Evolutionary conservation across 2,888 invertebrate genomes (phyloP), one percentile per base, ranked within the genome.

Genomic region (Protophormia terraenovae): DNA sequence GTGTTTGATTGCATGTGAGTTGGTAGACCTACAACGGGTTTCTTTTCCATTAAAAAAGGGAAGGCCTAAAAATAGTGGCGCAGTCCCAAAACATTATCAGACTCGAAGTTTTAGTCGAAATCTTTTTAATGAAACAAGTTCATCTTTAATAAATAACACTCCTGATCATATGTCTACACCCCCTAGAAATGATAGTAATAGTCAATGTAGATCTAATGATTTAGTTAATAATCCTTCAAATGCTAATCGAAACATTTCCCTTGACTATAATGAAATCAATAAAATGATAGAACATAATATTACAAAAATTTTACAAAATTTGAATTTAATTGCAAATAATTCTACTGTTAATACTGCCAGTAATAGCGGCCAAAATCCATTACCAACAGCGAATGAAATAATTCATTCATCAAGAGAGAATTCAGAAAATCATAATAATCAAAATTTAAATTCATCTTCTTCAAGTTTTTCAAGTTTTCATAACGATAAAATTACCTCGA

Each of bases 401-500:
- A 32, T 7, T 50, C 10, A 41, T n/a, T 5, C 7, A 1, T 4
- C 41, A 8, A 3, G 7, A 14, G 7, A 0, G 32, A 10, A 32
- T 8, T 32, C 32, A 8, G 32, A 32, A 32, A 32, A 10, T 32
- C 6, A 32, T 24, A 66, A 47, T 66, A 22, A 14, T 47, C 47
- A 14, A 47, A 45, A 14, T 14, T n/a, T 8, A 35, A 66, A n/a
- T 45, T 12, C 41, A 7, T 19, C 32, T 12, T 29, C 60, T 14
- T 19, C 76, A 5, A 53, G 38, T 67, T 66, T 29, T 19, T 12
- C 24, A 35, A 12, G 22, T 53, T 27, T 62, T 6, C 22, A 58
- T 12, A n/a, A 29, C 5, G 76, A 80, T 10, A 76, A 84, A 64
- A 14, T 76, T 1, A 72, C 80, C 0, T 62, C 69, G 8, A 76